Base-by-base conservation (phyloP, 2,797 vertebrate genomes). In the Propithecus deckenii region DNA sequence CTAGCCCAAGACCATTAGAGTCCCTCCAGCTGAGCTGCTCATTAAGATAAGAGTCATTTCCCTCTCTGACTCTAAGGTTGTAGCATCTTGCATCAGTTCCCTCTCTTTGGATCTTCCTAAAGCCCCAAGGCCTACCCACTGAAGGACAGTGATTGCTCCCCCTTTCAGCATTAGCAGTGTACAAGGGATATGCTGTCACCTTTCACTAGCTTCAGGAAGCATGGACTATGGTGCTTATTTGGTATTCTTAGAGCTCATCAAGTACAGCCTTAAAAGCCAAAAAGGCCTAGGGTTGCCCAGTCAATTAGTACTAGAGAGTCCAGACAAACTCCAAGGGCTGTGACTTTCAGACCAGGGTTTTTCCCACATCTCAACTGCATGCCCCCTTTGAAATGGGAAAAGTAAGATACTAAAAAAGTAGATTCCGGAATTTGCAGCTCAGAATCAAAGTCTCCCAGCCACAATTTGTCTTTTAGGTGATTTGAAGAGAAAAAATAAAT, bases 1-100 rank as follows among this genome's bases (percentile, higher is more conserved):
- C 55, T 91, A 65, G 69, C 55, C 30, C 41, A 35, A 96, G 61
- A 89, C 95, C 86, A 97, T 93, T 83, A 95, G 96, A 98, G 89
- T 93, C 95, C 97, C 96, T 97, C 95, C 93, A 95, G 97, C 86
- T 86, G 93, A 91, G 95, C 94, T 88, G 85, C 96, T 98, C 98
- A 98, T 98, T 98, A 97, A 97, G 98, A 81, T 50, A 87, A 97
- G 57, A 80, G 59, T 76, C 87, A 87, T 90, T 97, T 98, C 92
- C 94, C 84, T 96, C 94, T 96, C 98, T 98, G 97, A 98, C 95
- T 97, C 88, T 86, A 80, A 7, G 78, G 85, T 97, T 96, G 96
- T 83, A 85, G 91, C 74, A 95, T 86, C 96, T 97, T 98, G 97
- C 98, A 98, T 98, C 98, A 97, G 92, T 97, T 88, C 72, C 94